Evolutionary conservation across 2,113 vertebrate genomes (phyloP), one percentile per base, ranked within the genome.

Genomic region (Pleuronectes platessa): DNA sequence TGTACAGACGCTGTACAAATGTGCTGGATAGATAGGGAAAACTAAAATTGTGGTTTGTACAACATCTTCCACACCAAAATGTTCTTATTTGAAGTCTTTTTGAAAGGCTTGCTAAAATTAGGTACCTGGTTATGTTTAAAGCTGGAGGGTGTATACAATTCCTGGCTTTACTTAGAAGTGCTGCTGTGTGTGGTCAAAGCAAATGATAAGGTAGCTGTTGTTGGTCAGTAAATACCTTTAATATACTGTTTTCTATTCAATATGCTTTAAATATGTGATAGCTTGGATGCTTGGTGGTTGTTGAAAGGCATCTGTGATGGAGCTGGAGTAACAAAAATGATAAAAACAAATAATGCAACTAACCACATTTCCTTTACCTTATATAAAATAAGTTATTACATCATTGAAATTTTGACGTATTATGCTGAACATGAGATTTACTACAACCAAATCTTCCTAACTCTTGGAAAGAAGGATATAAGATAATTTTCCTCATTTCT

Each of bases 91-190:
- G 20, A 61, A 12, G 4, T 37, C 20, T 61, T 40, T 18, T 20
- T 40, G 4, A 40, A 3, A 61, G 10, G 17, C 31, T 14, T 42
- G 61, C 51, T 4, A 10, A n/a, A 54, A 54, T 54, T 9, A 56
- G 2, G n/a, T 56, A 61, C 56, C 56, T 61, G 56, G 68, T 49
- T 60, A 21, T 31, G 24, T 61, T 71, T 49, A 61, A 61, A 13
- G 18, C 20, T 31, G 56, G 40, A 70, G 10, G 20, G 51, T 27
- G 10, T 49, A 13, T 51, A 24, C 49, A 60, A 35, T 13, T 5
- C 12, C 61, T 42, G 61, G n/a, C 61, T 21, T 40, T 27, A 40
- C 11, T 61, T 26, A 54, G 59, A 12, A 56, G 67, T 24, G 53
- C 27, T 6, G 53, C 54, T 69, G 51, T 40, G 51, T 56, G 27